Evolutionary conservation across 1,140 invertebrate genomes (phyloP).

Genomic region (Drosophila parvula): DNA sequence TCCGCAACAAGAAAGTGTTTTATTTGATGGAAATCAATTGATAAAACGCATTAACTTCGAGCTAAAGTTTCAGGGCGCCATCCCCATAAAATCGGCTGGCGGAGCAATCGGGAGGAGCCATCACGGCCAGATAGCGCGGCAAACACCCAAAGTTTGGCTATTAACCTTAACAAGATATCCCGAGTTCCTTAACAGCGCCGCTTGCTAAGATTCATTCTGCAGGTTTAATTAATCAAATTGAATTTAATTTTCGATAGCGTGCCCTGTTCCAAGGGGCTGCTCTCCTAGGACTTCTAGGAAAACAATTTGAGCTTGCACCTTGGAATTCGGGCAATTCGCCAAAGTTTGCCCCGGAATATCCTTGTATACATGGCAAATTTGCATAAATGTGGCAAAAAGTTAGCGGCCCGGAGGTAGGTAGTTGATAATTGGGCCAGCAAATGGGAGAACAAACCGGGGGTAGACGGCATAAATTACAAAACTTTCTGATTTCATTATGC

Average conservation of each 20-base stretch:
- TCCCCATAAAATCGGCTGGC: slow-evolving; percentile 54
- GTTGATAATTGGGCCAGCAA: slow-evolving; percentile 38
- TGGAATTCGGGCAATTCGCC: slow-evolving; percentile 13
- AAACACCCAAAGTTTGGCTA: slow-evolving; percentile 33
- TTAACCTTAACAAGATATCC: slow-evolving; percentile 44
- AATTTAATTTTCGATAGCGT: slow-evolving; percentile 45
- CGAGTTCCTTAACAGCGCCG: slow-evolving; percentile 40
- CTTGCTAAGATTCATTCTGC: slow-evolving; percentile 64
- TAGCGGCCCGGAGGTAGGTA: slow-evolving; percentile 13
- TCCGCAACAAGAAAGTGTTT: slow-evolving; percentile 72
- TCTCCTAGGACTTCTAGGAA: background rate
- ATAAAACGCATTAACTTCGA: slow-evolving; percentile 78
- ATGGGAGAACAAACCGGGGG: slow-evolving; percentile 25
- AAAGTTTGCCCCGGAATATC: slow-evolving; percentile 24
- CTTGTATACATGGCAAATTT: slow-evolving; percentile 33
- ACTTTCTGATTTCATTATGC: slow-evolving; percentile 44
- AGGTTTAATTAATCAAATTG: slow-evolving; percentile 77
- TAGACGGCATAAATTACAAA: slow-evolving; percentile 50
- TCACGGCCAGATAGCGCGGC: slow-evolving; percentile 48
- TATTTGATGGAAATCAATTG: slow-evolving; percentile 81
- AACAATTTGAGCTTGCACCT: slow-evolving; percentile 32
- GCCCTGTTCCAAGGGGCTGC: background rate
- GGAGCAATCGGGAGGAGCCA: background rate
- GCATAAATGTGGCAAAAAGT: slow-evolving; percentile 45
- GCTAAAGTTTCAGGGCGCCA: slow-evolving; percentile 58